A percentile compares a stretch with the other conserved stretches of the same genome.
phyloP scores from a whole-genome alignment of 2,797 vertebrate species.

The Protosalanx chinensis region DNA sequence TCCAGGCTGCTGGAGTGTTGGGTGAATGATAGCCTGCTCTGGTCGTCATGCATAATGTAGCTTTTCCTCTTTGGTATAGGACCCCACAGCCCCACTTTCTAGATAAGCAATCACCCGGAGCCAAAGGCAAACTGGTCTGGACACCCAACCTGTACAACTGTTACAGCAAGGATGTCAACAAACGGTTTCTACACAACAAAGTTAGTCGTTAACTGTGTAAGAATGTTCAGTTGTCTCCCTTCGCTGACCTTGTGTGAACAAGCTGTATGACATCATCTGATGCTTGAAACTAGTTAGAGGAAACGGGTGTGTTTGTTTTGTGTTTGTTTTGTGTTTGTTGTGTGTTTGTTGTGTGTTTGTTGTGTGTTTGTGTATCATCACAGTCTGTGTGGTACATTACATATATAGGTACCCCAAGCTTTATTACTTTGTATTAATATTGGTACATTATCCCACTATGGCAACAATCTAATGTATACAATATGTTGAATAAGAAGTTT shows the following conservation, averaged over 20 bases:
- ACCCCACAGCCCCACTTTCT: slow-evolving; percentile 40
- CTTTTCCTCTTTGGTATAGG: slow-evolving; percentile 49
- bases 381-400: not conserved
- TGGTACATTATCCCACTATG: not conserved
- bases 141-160: slow-evolving; percentile 28
- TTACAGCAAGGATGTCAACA: slow-evolving; percentile 16
- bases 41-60: slow-evolving; percentile 66
- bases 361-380: not conserved
- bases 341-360: too few species aligned
- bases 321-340: too few species aligned
- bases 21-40: slow-evolving; percentile 33
- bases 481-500: not conserved
- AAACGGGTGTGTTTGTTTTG: too few species aligned
- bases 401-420: not conserved
- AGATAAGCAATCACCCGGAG: slow-evolving; percentile 30
- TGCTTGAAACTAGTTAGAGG: not conserved
- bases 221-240: not conserved
- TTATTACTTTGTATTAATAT: not conserved
- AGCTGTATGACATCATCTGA: not conserved
- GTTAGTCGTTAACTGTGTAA: slow-evolving; percentile 28
- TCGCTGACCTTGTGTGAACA: not conserved
- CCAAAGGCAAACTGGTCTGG: slow-evolving; percentile 40
- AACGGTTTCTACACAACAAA: slow-evolving; percentile 14
- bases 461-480: not conserved
- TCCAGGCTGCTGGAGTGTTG: slow-evolving; percentile 44